Base-by-base conservation (phyloP, 1,140 invertebrate genomes). In the Drosophila bocqueti region DNA sequence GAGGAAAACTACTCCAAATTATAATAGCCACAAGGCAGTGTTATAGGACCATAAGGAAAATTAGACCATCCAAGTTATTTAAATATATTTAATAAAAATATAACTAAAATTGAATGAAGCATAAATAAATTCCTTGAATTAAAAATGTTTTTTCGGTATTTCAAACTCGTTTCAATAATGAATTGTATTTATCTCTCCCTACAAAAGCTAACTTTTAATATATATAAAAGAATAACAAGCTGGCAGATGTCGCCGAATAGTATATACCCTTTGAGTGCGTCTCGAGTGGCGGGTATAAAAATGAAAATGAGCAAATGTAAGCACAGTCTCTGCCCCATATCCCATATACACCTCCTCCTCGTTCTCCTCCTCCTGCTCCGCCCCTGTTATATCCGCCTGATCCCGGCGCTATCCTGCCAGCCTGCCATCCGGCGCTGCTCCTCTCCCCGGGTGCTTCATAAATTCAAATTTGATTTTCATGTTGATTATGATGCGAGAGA, bases 401-500 rank as follows among this genome's bases (percentile, higher is more conserved):
- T 60, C 67, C 65, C 43, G 36, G 3, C 26, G 26, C 65, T 55
- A 40, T 71, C 42, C 6, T 11, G 16, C 29, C 52, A 55, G 29
- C 49, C 36, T 10, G 10, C 16, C 8, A 36, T 21, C 43, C 54
- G 54, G 54, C 26, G 16, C 34, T 43, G 36, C 55, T 47, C 49
- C 58, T 40, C 67, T 36, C 18, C 58, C 63, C 76, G 81, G 73
- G 59, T 80, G 84, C 77, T 87, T 89, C 84, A 89, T 89, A 89
- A 89, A 89, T 89, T 89, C 84, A 89, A 89, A 89, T 89, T 89
- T 89, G 84, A 89, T 89, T 89, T 89, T 89, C 84, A 89, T 89
- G 84, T 89, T 89, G 84, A 89, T 89, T 89, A 89, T 89, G 84
- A 89, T 89, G 84, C 81, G 75, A 71, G 66, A 71, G 66, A 61